Evolutionary conservation across 2,113 vertebrate genomes (phyloP).

Genomic region (Chaetops frenatus): DNA sequence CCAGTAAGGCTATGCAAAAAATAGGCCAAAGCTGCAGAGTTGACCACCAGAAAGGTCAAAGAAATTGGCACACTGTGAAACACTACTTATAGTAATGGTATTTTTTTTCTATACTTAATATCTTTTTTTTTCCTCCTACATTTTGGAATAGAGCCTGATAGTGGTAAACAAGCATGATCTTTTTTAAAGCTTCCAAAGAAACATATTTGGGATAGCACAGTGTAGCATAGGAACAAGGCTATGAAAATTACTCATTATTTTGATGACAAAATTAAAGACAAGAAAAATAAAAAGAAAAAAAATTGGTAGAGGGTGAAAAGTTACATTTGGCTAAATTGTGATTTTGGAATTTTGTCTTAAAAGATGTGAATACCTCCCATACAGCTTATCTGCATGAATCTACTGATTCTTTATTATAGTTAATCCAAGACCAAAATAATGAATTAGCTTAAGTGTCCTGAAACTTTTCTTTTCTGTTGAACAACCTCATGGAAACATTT

Average conservation of each 20-base stretch:
- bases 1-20: constrained; percentile 62
- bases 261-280: background rate
- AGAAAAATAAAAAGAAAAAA: background rate
- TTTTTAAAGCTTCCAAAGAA: background rate
- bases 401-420: background rate
- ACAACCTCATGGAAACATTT: background rate
- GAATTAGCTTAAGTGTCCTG: background rate
- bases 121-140: background rate
- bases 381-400: background rate
- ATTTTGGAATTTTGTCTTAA: background rate
- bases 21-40: constrained; percentile 64
- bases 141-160: background rate
- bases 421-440: background rate
- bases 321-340: background rate
- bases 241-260: background rate
- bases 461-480: background rate
- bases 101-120: background rate
- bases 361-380: background rate
- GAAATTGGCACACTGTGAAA: background rate
- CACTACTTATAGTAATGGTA: background rate
- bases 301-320: background rate
- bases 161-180: background rate
- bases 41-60: constrained; percentile 25
- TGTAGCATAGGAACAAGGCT: background rate
- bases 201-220: background rate